Evolutionary conservation across 2,113 vertebrate species (phyloP).

Genomic region (Poecilia latipinna): DNA sequence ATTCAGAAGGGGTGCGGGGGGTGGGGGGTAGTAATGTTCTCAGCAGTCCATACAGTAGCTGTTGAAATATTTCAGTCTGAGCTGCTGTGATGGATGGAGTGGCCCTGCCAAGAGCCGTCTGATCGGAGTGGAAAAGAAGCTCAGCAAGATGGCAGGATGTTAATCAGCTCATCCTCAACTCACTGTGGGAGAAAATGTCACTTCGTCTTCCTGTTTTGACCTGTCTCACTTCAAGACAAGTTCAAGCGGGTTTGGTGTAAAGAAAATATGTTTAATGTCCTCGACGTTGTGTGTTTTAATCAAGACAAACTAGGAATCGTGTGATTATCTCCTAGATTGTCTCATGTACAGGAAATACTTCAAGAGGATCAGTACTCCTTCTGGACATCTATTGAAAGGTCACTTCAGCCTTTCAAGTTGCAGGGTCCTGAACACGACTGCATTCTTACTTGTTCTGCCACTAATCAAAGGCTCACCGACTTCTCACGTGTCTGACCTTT

Average conservation of each 20-base stretch:
- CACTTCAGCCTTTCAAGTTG: constrained; percentile 11
- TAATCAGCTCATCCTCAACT: neutral
- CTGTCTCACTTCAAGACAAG: neutral
- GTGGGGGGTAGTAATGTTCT: neutral
- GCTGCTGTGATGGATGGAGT: neutral
- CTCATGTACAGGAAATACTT: too few relatives aligned
- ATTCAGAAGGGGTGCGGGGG: neutral
- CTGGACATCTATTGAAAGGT: constrained; percentile 14
- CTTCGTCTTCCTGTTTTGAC: neutral
- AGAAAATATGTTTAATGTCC: neutral
- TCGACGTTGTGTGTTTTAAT: too few relatives aligned
- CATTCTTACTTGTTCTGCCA: constrained; percentile 13
- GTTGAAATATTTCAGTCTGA: constrained; percentile 18
- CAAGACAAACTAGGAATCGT: too few relatives aligned
- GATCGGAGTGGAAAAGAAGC: constrained; percentile 5
- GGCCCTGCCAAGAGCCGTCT: neutral
- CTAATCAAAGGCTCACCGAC: constrained; percentile 53
- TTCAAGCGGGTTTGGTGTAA: neutral
- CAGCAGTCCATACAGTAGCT: constrained; percentile 6
- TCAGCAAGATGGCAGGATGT: neutral
- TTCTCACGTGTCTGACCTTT: constrained; percentile 65
- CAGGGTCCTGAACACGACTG: constrained; percentile 32
- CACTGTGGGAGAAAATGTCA: neutral
- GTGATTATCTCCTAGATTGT: too few relatives aligned
- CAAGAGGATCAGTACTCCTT: too few relatives aligned